phyloP scores from a whole-genome alignment of 2,113 vertebrate genomes.

The Ivindomyrus marchei region DNA sequence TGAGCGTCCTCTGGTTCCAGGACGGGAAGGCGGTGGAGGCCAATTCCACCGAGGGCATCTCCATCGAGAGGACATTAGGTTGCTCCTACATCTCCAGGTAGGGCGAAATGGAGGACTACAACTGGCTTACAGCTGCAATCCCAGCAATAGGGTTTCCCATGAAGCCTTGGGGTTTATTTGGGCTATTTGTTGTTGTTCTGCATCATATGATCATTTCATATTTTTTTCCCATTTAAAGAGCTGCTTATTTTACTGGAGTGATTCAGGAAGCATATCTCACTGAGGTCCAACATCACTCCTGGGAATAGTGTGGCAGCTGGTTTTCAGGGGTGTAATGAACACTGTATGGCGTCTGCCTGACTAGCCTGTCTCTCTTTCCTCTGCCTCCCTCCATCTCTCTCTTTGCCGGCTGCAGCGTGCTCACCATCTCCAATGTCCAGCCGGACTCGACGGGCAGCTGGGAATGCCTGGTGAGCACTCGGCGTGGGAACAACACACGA shows the following conservation, averaged over 20 bases:
- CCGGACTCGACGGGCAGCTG: conserved; percentile 88
- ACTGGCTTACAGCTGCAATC: not conserved
- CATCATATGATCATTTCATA: not conserved
- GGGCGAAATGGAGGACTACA: not conserved
- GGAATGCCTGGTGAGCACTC: conserved; percentile 86
- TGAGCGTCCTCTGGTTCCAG: conserved; percentile 96
- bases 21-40: conserved; percentile 85
- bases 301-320: not conserved
- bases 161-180: not conserved
- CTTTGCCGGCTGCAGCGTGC: conserved; percentile 59
- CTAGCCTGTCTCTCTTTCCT: not conserved
- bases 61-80: conserved; percentile 88
- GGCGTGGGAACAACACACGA: conserved; percentile 84
- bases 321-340: not conserved
- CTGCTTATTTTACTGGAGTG: not conserved
- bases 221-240: not conserved
- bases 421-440: conserved; percentile 95
- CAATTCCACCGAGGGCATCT: conserved; percentile 84
- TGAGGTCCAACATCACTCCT: not conserved
- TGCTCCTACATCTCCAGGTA: conserved; percentile 95
- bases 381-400: not conserved
- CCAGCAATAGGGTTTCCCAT: not conserved
- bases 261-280: not conserved
- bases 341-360: not conserved
- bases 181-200: not conserved